Conservation (phyloP, 2,113 vertebrate genomes). For the Mystacornis crossleyi region DNA sequence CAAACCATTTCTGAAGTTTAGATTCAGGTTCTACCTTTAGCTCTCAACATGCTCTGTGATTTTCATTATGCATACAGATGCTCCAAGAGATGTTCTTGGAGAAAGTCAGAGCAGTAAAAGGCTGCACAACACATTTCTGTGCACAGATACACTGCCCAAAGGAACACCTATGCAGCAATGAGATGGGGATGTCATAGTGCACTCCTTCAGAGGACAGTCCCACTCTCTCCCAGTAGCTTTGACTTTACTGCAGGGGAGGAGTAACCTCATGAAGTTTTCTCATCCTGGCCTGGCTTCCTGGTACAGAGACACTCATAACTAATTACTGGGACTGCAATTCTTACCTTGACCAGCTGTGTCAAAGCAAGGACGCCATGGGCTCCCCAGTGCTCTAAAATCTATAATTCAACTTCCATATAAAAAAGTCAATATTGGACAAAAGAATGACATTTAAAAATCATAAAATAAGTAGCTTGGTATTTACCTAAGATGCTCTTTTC, state of each 20-base stretch:
- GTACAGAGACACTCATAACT: conserved; percentile 38
- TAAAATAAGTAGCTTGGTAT: conserved; percentile 81
- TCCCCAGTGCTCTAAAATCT: conserved; percentile 69
- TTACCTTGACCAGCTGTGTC: conserved; percentile 65
- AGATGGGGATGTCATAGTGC: background rate
- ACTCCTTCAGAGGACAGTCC: background rate
- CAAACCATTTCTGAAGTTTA: background rate
- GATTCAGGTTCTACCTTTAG: background rate
- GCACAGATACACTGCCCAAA: background rate
- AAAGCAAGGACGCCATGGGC: conserved; percentile 27
- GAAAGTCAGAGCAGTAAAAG: conserved; percentile 5
- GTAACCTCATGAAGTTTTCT: conserved; percentile 47
- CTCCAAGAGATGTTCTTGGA: conserved; percentile 7
- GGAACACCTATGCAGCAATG: conserved; percentile 38
- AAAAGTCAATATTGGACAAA: conserved; percentile 81
- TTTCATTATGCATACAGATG: background rate
- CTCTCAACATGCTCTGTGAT: background rate
- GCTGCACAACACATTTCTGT: background rate
- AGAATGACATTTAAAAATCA: conserved; percentile 84
- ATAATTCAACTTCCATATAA: conserved; percentile 77
- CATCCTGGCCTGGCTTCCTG: background rate
- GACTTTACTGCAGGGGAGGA: background rate
- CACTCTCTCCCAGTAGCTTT: background rate
- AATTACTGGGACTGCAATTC: conserved; percentile 72
- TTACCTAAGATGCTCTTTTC: conserved; percentile 72